Percentiles rank a stretch among this genome's conserved stretches.
phyloP scores from a whole-genome alignment of 2,113 vertebrate species.

The Trochalopteron elliotii region DNA sequence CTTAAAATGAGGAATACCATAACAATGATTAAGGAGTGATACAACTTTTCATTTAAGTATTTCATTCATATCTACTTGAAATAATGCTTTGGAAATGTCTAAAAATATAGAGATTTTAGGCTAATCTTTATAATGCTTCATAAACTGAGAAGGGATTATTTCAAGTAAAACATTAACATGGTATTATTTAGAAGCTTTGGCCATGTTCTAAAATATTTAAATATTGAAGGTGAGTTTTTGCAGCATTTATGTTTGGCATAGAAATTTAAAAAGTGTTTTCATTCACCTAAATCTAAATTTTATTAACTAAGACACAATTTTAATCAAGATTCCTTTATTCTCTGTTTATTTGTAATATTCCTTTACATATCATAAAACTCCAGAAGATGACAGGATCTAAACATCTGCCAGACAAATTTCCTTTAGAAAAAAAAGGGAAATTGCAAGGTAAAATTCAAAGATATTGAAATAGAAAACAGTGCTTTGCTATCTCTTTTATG shows the following conservation, averaged over 20 bases:
- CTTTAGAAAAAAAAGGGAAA: neutral
- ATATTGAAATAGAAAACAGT: neutral
- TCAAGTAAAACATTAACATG: neutral
- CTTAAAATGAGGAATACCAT: neutral
- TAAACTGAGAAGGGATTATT: neutral
- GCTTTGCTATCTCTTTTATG: neutral
- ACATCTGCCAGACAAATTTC: neutral
- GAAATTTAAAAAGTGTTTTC: neutral
- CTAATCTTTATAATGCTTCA: neutral
- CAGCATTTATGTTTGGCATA: neutral
- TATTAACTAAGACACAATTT: neutral
- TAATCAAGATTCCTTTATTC: neutral
- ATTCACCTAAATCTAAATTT: neutral
- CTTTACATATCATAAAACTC: neutral
- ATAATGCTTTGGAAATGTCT: neutral
- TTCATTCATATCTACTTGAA: neutral
- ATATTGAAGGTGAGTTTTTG: fast-evolving
- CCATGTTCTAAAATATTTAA: neutral
- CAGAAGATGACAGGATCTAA: neutral
- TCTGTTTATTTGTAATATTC: neutral
- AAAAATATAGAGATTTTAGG: neutral
- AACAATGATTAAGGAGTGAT: neutral
- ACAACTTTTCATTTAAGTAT: neutral
- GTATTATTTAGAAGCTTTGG: neutral
- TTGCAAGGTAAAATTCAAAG: neutral